A percentile compares a stretch with the other conserved stretches of the same genome.
phyloP scores from a whole-genome alignment of 2,797 vertebrate genomes.

The Nannoperca obscura region DNA sequence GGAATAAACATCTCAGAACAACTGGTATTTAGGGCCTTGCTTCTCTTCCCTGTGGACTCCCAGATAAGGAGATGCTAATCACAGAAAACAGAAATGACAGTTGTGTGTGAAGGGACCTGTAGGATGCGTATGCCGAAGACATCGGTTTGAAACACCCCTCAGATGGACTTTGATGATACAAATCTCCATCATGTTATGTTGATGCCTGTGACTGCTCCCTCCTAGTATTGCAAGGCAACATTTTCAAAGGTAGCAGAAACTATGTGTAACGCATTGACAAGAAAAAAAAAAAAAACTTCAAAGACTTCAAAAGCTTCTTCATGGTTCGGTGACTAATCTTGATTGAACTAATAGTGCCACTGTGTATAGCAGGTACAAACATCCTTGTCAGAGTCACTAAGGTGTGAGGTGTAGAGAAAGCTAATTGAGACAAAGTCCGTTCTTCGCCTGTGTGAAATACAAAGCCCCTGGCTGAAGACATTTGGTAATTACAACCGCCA shows the following conservation, averaged over 20 bases:
- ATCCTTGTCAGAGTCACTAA: slow-evolving; percentile 63
- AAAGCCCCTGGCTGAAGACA: slow-evolving; percentile 70
- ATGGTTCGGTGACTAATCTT: slow-evolving; percentile 74
- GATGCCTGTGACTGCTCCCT: slow-evolving; percentile 44
- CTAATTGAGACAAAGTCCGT: slow-evolving; percentile 84
- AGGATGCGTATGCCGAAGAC: slow-evolving; percentile 20
- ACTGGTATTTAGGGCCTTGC: not conserved
- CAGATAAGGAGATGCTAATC: slow-evolving; percentile 34
- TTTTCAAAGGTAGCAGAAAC: slow-evolving; percentile 72
- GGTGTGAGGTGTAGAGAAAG: slow-evolving; percentile 68
- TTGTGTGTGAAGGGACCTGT: slow-evolving; percentile 39
- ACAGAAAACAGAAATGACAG: slow-evolving; percentile 23
- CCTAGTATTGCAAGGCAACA: slow-evolving; percentile 55
- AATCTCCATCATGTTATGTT: slow-evolving; percentile 69
- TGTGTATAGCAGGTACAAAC: slow-evolving; percentile 74
- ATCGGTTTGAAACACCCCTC: slow-evolving; percentile 47
- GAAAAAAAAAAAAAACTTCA: slow-evolving; percentile 63
- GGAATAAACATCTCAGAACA: slow-evolving; percentile 40
- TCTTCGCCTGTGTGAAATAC: slow-evolving; percentile 60
- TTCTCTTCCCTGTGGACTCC: slow-evolving; percentile 16
- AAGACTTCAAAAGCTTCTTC: slow-evolving; percentile 79
- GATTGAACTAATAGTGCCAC: slow-evolving; percentile 72
- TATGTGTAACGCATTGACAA: slow-evolving; percentile 59
- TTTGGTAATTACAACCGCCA: slow-evolving; percentile 77
- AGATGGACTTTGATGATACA: slow-evolving; percentile 71